Evolutionary conservation across 2,113 vertebrate genomes (phyloP).

Genomic region (Megaleporinus macrocephalus): DNA sequence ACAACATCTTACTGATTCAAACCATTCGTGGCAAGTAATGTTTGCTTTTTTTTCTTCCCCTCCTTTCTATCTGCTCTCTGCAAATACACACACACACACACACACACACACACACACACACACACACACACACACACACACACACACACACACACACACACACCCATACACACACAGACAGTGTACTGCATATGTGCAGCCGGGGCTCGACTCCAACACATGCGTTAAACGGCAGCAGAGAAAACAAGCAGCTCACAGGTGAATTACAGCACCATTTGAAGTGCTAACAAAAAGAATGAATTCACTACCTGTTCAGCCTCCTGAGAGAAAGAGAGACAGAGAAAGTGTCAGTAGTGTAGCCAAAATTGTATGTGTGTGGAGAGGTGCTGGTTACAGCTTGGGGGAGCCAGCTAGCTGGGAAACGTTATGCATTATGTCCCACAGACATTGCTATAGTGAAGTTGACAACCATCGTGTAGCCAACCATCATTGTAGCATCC

Average conservation of each 20-base stretch:
- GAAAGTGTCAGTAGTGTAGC: too few relatives aligned
- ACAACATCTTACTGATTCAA: conserved; percentile 55
- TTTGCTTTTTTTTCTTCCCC: conserved; percentile 47
- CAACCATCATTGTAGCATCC: too few relatives aligned
- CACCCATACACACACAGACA: conserved; percentile 40
- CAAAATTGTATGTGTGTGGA: too few relatives aligned
- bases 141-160: background rate
- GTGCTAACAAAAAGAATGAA: conserved; percentile 68
- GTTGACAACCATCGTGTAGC: too few relatives aligned
- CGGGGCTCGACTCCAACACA: conserved; percentile 21
- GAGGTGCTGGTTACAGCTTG: too few relatives aligned
- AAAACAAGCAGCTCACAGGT: conserved; percentile 69
- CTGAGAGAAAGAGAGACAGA: too few relatives aligned
- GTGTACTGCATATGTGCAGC: conserved; percentile 55
- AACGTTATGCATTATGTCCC: too few relatives aligned
- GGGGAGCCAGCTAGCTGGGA: too few relatives aligned
- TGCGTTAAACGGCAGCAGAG: conserved; percentile 67
- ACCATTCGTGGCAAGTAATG: conserved; percentile 35
- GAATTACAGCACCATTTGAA: conserved; percentile 66
- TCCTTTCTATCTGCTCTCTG: conserved; percentile 50
- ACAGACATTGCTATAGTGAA: too few relatives aligned
- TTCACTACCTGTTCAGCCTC: conserved; percentile 63
- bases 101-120: conserved; percentile 43
- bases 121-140: conserved; percentile 40
- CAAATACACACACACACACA: conserved; percentile 44